These are phyloP conservation scores for Ferrisia virgata DNA, from an alignment of 2,888 invertebrate species.

Conservation along the genomic window DNA sequence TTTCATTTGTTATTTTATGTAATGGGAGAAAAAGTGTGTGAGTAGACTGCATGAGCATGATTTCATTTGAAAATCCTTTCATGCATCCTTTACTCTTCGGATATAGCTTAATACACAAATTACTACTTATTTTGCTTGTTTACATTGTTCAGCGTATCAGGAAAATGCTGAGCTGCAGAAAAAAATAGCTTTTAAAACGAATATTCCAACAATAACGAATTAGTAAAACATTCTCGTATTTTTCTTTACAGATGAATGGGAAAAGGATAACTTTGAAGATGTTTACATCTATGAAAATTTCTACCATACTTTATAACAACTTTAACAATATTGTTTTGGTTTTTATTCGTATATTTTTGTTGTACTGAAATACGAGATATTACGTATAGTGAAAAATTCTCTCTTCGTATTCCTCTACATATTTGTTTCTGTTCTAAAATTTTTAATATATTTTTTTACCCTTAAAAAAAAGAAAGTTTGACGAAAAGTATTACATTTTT, in stretches of 20 bases:
- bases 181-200: background rate
- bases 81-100: background rate
- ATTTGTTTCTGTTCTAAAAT: background rate
- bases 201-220: background rate
- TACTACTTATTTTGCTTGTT: constrained; percentile 20
- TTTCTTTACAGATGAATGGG: constrained; percentile 23
- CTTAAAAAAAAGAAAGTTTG: background rate
- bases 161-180: background rate
- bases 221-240: constrained; percentile 27
- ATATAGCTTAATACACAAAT: constrained; percentile 3
- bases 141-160: background rate
- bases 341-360: background rate
- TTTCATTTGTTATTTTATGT: background rate
- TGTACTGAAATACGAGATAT: background rate
- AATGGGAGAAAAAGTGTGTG: background rate
- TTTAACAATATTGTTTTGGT: constrained; percentile 20
- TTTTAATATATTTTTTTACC: constrained; percentile 8
- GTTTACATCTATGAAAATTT: constrained; percentile 25
- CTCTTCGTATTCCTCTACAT: no score
- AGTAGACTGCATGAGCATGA: background rate
- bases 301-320: background rate
- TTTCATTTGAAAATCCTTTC: background rate
- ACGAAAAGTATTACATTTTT: background rate
- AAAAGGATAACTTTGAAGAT: constrained; percentile 7
- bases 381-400: background rate